These are phyloP conservation scores for Notolabrus celidotus DNA, from an alignment of 2,797 vertebrate genomes.

Conservation along the genomic window DNA sequence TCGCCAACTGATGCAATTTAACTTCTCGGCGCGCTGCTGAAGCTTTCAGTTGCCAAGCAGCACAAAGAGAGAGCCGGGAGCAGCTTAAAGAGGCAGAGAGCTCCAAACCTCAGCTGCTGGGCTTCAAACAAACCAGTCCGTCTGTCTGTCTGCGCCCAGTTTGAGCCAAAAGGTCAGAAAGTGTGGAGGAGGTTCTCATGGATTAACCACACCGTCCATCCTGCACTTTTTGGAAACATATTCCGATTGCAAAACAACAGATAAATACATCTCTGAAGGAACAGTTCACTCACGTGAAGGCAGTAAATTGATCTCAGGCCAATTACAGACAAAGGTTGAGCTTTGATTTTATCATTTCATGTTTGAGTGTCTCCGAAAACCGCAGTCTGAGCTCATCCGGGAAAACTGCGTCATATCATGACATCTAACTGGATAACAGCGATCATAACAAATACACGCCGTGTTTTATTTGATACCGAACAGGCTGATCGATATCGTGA, in stretches of 20 bases:
- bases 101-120: conserved; percentile 14
- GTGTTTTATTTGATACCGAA: too few species aligned
- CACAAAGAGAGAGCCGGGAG: conserved; percentile 65
- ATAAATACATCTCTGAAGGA: conserved; percentile 9
- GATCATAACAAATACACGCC: background rate
- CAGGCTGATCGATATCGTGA: too few species aligned
- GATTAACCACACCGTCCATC: conserved; percentile 8
- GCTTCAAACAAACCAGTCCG: background rate
- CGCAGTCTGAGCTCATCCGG: background rate
- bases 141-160: background rate
- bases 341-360: too few species aligned
- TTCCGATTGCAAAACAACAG: conserved; percentile 9
- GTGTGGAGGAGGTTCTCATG: background rate
- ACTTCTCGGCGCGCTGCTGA: conserved; percentile 80
- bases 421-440: background rate
- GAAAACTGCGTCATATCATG: background rate
- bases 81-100: conserved; percentile 75
- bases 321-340: too few species aligned
- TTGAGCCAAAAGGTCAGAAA: conserved; percentile 21
- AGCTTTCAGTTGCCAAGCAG: conserved; percentile 87
- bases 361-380: background rate
- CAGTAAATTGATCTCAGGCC: background rate
- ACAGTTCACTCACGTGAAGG: background rate
- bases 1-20: conserved; percentile 83
- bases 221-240: background rate